Conservation (phyloP, 2,888 invertebrate genomes). For the Epicampocera succincta region DNA sequence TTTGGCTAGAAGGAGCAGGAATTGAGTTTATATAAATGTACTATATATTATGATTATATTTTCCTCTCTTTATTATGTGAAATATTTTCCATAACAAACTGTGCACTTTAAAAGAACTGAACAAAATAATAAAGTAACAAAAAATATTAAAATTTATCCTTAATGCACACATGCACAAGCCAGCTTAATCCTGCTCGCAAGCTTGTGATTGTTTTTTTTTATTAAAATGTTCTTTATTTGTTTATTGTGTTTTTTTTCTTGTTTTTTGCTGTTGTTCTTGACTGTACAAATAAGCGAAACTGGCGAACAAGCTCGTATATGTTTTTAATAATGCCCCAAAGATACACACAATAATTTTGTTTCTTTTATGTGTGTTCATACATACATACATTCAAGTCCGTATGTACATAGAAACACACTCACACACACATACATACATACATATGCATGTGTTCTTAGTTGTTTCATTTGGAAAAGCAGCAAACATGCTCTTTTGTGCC, state of each 20-base stretch:
- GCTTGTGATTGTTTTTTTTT: neutral
- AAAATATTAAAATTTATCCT: neutral
- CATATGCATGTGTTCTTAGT: neutral
- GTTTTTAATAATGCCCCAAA: constrained; percentile 35
- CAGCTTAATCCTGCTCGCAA: neutral
- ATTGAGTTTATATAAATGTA: too few relatives aligned
- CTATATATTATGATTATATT: too few relatives aligned
- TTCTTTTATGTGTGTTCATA: too few relatives aligned
- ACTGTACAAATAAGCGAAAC: neutral
- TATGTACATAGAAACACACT: neutral
- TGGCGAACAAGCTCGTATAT: neutral
- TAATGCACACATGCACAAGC: neutral
- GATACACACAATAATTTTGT: constrained; percentile 1
- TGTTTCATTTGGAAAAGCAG: neutral
- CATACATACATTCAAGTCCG: neutral
- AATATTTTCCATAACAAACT: too few relatives aligned
- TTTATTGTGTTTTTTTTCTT: neutral
- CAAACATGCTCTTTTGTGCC: neutral
- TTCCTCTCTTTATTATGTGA: too few relatives aligned
- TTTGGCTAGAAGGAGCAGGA: too few relatives aligned
- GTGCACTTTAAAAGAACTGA: too few relatives aligned
- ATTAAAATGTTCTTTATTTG: constrained; percentile 8
- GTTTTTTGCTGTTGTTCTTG: constrained; percentile 10
- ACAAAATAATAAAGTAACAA: constrained; percentile 24
- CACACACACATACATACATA: too few relatives aligned